These are phyloP conservation scores for Adelges cooleyi DNA, from an alignment of 1,140 invertebrate genomes.

Conservation along the genomic window DNA sequence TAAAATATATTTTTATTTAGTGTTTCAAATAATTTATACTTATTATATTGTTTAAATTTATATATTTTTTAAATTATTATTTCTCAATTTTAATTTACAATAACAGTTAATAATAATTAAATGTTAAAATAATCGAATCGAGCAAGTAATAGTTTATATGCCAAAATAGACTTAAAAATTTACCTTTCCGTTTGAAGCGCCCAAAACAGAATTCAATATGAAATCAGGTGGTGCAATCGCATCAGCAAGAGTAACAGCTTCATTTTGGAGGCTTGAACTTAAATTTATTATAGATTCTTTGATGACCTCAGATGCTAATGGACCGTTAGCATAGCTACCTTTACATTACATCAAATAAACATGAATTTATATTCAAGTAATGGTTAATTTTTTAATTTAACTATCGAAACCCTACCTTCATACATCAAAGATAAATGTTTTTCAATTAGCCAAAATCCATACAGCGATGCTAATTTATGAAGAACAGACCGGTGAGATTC, in stretches of 20 bases:
- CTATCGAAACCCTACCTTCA: conserved; percentile 39
- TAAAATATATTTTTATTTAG: too few relatives aligned
- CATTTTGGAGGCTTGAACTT: conserved; percentile 51
- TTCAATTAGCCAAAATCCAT: conserved; percentile 58
- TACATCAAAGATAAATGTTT: conserved; percentile 64
- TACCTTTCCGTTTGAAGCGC: conserved; percentile 60
- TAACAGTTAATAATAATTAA: neutral
- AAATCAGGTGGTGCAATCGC: conserved; percentile 79
- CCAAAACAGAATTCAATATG: conserved; percentile 65
- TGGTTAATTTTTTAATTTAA: neutral
- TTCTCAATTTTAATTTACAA: neutral
- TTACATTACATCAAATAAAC: neutral
- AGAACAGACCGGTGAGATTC: conserved; percentile 45
- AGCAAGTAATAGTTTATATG: neutral
- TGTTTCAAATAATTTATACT: too few relatives aligned
- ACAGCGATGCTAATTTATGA: conserved; percentile 54
- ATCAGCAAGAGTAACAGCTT: conserved; percentile 70
- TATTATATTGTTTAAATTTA: too few relatives aligned
- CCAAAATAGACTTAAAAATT: neutral
- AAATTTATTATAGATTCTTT: conserved; percentile 45
- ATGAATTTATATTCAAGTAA: neutral
- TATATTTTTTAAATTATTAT: too few relatives aligned
- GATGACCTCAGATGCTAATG: conserved; percentile 16
- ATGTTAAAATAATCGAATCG: neutral
- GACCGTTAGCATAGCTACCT: conserved; percentile 26